Evolutionary conservation across 1,140 invertebrate species (phyloP).

Genomic region (Tetramorium alpestre): DNA sequence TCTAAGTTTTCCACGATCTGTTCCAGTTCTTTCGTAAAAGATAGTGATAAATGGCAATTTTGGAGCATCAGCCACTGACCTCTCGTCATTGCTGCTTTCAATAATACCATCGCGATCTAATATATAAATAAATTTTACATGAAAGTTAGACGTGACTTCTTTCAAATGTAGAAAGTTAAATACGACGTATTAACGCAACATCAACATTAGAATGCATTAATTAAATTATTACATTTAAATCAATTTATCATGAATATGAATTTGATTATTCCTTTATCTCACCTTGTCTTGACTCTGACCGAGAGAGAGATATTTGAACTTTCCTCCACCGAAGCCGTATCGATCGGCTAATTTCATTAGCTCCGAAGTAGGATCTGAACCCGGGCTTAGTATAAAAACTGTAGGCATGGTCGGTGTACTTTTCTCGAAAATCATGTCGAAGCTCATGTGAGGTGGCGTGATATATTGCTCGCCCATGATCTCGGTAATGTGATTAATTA

Average conservation of each 20-base stretch:
- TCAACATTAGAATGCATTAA: not conserved
- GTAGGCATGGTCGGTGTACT: slow-evolving; percentile 92
- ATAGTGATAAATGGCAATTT: slow-evolving; percentile 94
- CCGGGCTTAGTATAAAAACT: slow-evolving; percentile 95
- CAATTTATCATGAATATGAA: not conserved
- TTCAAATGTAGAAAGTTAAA: not conserved
- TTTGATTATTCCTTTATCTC: slow-evolving; percentile 7
- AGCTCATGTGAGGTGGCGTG: slow-evolving; percentile 93
- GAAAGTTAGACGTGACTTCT: not conserved
- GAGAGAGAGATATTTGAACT: slow-evolving; percentile 93
- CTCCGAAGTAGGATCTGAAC: slow-evolving; percentile 94
- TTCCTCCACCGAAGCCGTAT: slow-evolving; percentile 89
- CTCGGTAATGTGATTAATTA: slow-evolving; percentile 92
- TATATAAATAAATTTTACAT: slow-evolving; percentile 29
- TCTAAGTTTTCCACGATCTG: slow-evolving; percentile 92
- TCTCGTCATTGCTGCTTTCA: slow-evolving; percentile 90
- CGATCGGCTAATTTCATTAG: slow-evolving; percentile 94
- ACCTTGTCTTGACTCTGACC: slow-evolving; percentile 96
- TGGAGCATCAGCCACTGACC: slow-evolving; percentile 96
- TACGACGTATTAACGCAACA: not conserved
- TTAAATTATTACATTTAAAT: not conserved
- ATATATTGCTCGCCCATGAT: slow-evolving; percentile 95
- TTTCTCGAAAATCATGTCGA: slow-evolving; percentile 93
- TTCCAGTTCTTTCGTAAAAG: slow-evolving; percentile 93
- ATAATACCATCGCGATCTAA: slow-evolving; percentile 89